Evolutionary conservation across 2,113 vertebrate genomes (phyloP), one percentile per base, ranked within the genome.

Genomic region (Crotophaga sulcirostris): DNA sequence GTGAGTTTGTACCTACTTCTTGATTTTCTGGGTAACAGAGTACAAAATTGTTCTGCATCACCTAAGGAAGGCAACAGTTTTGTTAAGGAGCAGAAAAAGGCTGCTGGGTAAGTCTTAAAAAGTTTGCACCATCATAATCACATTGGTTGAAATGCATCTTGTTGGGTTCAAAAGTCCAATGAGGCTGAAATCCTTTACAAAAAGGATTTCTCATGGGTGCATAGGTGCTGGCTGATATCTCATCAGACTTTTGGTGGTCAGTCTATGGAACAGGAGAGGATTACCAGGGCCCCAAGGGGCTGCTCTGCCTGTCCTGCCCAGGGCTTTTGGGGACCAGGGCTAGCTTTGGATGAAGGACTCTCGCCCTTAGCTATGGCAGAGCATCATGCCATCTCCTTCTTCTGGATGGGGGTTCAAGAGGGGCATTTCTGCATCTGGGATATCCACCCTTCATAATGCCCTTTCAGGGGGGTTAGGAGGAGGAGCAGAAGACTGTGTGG

Each of bases 71-170:
- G 4, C 9, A 5, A 56, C 9, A 7, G 44, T 55, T 74, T 55
- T 70, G 24, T 4, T 62, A 21, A 69, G 20, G 21, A 34, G 5
- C 11, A 26, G 28, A 17, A 28, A 31, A 63, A 52, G 47, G 36
- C 52, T 88, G 29, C 17, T 14, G 19, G 26, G 59, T 9, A 90
- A 51, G 55, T 92, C 90, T 81, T 94, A 69, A 90, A 73, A 91
- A 79, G 59, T 72, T 51, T 68, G 42, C 3, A 8, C 38, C 4
- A 2, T 66, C 13, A 1, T 88, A 82, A 29, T 77, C 21, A 11
- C 66, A 64, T 84, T 8, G n/a, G 17, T 54, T 40, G 7, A 11
- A 1, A 36, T 15, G 3, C 16, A 10, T 59, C 47, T 20, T 63
- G 16, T 19, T 70, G 73, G 36, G 58, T 87, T 67, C 29, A 51